Evolutionary conservation across 2,113 vertebrate genomes (phyloP).

Genomic region (Trematomus loennbergii): DNA sequence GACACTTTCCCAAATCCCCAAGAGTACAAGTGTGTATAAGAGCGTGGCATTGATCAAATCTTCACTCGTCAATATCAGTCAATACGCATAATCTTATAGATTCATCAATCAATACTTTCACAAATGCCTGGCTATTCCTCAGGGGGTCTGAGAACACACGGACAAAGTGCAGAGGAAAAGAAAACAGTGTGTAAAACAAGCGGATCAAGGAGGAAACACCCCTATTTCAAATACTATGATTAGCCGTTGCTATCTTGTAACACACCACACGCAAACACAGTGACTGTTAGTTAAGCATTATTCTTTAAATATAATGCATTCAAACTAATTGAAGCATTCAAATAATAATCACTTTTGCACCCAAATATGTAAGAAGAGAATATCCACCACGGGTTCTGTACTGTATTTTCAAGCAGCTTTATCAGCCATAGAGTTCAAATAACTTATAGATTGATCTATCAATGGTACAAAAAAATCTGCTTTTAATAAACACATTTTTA

Average conservation of each 20-base stretch:
- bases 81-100: slow-evolving; percentile 63
- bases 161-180: neutral
- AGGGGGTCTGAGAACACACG: neutral
- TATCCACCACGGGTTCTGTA: too few species aligned
- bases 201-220: neutral
- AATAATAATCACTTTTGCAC: too few species aligned
- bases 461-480: too few species aligned
- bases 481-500: too few species aligned
- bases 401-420: too few species aligned
- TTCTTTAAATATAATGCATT: neutral
- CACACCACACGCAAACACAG: neutral
- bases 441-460: too few species aligned
- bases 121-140: slow-evolving; percentile 16
- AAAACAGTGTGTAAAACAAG: slow-evolving; percentile 7
- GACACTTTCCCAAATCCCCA: slow-evolving; percentile 41
- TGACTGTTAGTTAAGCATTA: neutral
- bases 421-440: too few species aligned
- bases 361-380: too few species aligned
- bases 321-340: too few species aligned
- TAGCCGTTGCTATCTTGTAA: neutral
- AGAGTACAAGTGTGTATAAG: slow-evolving; percentile 40
- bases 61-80: slow-evolving; percentile 66
- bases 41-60: slow-evolving; percentile 64
- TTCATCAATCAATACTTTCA: slow-evolving; percentile 60
- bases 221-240: neutral